Evolutionary conservation across 1,140 invertebrate genomes (phyloP), one percentile per base, ranked within the genome.

Genomic region (Theocolax elegans): DNA sequence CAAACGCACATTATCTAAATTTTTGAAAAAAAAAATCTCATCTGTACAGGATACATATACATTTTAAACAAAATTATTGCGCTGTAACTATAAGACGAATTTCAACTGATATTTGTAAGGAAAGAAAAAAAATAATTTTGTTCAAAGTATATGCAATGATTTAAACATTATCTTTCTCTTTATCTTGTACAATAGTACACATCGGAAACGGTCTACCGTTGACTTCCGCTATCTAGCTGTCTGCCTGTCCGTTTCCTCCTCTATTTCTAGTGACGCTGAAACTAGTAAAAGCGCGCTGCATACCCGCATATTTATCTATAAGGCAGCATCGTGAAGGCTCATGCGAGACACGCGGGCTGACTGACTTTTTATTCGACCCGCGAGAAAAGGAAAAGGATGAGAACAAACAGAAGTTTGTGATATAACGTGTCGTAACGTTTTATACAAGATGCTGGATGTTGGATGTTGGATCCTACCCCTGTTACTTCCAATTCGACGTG

Each of bases 131-230:
- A n/a, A n/a, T n/a, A n/a, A n/a, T n/a, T n/a, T n/a, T n/a, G n/a
- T n/a, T n/a, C n/a, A n/a, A n/a, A n/a, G n/a, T n/a, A n/a, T n/a
- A n/a, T n/a, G n/a, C n/a, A n/a, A n/a, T n/a, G n/a, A n/a, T n/a
- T n/a, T n/a, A n/a, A n/a, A n/a, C n/a, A 2, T 65, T 31, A 2
- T 15, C 12, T 3, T 17, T 65, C 58, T 13, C 23, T 12, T 3
- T 17, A 2, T 17, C 25, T 44, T 10, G 0, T 2, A 40, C 31
- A 56, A 54, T 21, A 66, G 78, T 67, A 71, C 76, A 79, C 79
- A 82, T 83, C 82, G 82, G 80, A 83, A 83, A 73, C 74, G 76
- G 77, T 80, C 79, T 77, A 80, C 75, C 81, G 79, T 79, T 77
- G 12, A 78, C 76, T 83, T 83, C 81, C 81, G 72, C 69, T 72